These are phyloP conservation scores for Ceratina australensis DNA, from an alignment of 1,140 invertebrate genomes.

Conservation along the genomic window DNA sequence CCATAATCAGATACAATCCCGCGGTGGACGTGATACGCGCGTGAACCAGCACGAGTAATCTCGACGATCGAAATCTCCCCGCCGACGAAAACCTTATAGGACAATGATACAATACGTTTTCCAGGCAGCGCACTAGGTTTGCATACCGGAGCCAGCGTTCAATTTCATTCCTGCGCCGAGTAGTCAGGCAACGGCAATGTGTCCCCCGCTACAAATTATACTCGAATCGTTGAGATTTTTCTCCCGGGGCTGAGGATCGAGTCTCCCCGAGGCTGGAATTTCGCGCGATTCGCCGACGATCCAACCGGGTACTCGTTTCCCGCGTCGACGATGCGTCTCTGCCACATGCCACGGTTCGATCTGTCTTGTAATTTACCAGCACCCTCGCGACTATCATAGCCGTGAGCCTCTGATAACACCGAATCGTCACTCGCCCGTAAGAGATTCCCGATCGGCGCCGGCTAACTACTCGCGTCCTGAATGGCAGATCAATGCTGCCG, in stretches of 20 bases:
- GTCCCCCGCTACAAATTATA: slow-evolving; percentile 31
- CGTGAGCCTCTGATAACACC: slow-evolving; percentile 43
- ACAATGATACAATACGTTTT: slow-evolving; percentile 10
- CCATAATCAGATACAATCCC: not conserved
- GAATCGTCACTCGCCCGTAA: slow-evolving; percentile 18
- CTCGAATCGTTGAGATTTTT: slow-evolving; percentile 25
- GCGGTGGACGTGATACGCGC: not conserved
- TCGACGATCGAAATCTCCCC: slow-evolving; percentile 5
- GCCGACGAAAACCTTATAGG: not conserved
- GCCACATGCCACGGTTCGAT: slow-evolving; percentile 49
- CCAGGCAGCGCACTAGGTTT: not conserved
- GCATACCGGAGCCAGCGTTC: slow-evolving; percentile 7
- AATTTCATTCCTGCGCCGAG: slow-evolving; percentile 11
- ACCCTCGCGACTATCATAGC: slow-evolving; percentile 26
- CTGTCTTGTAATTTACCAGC: slow-evolving; percentile 41
- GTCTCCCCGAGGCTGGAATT: slow-evolving; percentile 30
- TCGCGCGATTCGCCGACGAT: slow-evolving; percentile 32
- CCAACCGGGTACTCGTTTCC: not conserved
- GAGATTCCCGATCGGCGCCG: slow-evolving; percentile 35
- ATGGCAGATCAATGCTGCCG: slow-evolving; percentile 47
- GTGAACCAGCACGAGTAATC: not conserved
- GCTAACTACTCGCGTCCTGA: not conserved
- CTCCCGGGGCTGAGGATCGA: too few species aligned
- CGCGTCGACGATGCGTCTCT: slow-evolving; percentile 42
- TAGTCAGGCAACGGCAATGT: slow-evolving; percentile 9